Percentiles rank a stretch among this genome's conserved stretches.
Conservation (phyloP, 1,140 invertebrate genomes). For the Hirudo medicinalis region DNA sequence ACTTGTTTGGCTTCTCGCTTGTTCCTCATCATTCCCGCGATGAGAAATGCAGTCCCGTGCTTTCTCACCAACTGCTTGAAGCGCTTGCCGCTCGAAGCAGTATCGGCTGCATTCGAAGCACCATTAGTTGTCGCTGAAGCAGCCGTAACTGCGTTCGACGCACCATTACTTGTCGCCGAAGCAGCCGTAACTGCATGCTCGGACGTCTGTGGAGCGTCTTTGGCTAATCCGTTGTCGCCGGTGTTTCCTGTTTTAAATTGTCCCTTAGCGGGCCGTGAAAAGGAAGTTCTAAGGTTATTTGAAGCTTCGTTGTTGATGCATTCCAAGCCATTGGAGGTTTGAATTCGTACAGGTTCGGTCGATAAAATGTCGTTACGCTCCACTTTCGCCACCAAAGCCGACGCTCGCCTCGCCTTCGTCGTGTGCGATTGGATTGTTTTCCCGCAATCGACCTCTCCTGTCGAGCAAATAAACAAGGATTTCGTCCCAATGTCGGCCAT, state of each 20-base stretch:
- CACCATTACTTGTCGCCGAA: neutral
- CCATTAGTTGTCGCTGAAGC: neutral
- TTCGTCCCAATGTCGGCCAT: too few relatives aligned
- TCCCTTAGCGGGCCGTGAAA: neutral
- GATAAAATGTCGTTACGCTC: too few relatives aligned
- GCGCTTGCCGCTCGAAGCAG: neutral
- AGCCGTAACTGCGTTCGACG: neutral
- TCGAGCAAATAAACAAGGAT: too few relatives aligned
- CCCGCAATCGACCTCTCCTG: too few relatives aligned
- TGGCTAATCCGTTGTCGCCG: neutral
- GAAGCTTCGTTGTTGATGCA: neutral
- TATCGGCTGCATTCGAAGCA: neutral
- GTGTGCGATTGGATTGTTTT: too few relatives aligned
- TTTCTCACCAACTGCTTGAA: slow-evolving; percentile 14
- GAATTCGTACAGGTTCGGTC: too few relatives aligned
- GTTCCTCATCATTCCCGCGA: slow-evolving; percentile 13
- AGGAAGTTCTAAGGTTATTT: neutral
- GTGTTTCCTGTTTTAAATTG: neutral
- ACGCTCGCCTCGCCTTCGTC: too few relatives aligned
- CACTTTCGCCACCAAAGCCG: too few relatives aligned
- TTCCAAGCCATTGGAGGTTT: too few relatives aligned
- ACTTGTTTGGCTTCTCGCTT: slow-evolving; percentile 13
- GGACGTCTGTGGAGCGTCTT: neutral
- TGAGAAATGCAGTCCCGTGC: slow-evolving; percentile 17
- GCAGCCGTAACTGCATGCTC: too few relatives aligned